These are phyloP conservation scores for Zosterops pallidus DNA, from an alignment of 2,113 vertebrate species.

Conservation along the genomic window DNA sequence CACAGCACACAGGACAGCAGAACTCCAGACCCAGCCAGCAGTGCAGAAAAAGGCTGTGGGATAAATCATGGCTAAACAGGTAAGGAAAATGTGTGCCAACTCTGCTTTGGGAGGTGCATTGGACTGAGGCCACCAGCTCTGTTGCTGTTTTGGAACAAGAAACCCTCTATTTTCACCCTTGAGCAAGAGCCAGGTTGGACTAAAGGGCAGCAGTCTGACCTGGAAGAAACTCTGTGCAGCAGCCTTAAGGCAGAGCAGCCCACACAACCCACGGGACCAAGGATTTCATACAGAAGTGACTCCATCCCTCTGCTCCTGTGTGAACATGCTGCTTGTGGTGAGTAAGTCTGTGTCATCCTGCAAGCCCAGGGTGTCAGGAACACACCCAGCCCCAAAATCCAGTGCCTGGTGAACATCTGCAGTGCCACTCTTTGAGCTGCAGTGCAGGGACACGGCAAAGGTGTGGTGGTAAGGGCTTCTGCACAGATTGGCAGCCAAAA, in stretches of 20 bases:
- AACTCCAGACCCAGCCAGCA: neutral
- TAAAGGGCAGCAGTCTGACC: neutral
- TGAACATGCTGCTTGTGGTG: neutral
- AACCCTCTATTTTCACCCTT: neutral
- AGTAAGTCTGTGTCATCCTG: constrained; percentile 33
- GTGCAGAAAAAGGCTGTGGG: neutral
- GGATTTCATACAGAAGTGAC: neutral
- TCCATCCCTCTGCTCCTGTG: neutral
- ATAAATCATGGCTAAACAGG: neutral
- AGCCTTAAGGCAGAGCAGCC: neutral
- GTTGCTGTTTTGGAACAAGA: constrained; percentile 19
- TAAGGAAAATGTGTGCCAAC: neutral
- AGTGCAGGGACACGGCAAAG: fast-evolving
- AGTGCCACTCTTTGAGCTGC: neutral
- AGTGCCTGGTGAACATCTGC: neutral
- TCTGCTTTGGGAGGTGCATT: neutral
- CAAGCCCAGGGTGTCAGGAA: neutral
- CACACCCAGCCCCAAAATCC: neutral
- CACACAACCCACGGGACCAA: neutral
- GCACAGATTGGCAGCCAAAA: neutral
- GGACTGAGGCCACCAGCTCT: neutral
- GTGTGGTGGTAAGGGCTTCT: neutral
- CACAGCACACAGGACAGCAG: neutral
- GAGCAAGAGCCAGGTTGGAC: neutral
- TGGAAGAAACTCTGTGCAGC: neutral